Conservation (phyloP, 37 sponge, comb jelly and placozoan genomes). For the Oopsacas minuta region DNA sequence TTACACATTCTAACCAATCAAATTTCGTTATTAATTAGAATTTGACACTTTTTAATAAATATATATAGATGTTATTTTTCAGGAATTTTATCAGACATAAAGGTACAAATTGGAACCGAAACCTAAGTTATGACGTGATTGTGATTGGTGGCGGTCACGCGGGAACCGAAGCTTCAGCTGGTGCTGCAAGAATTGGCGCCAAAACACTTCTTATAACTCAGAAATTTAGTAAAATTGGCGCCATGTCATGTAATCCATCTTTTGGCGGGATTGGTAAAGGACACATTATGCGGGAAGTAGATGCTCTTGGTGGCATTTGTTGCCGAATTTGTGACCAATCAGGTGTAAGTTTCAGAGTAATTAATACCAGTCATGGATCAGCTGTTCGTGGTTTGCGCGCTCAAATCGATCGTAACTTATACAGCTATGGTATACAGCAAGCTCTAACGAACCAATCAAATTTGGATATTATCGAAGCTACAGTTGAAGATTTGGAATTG, state of each 20-base stretch:
- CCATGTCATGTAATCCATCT: constrained; percentile 85
- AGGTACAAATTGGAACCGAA: not conserved
- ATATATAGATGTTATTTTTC: not conserved
- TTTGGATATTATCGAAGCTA: constrained; percentile 5
- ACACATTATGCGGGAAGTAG: constrained; percentile 68
- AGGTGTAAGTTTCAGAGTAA: constrained; percentile 56
- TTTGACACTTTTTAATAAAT: not conserved
- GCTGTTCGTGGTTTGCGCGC: constrained; percentile 70
- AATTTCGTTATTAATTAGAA: not conserved
- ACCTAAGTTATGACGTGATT: constrained; percentile 41
- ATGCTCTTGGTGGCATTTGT: constrained; percentile 77
- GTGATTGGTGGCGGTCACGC: constrained; percentile 86
- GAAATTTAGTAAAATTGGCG: constrained; percentile 60
- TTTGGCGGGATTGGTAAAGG: constrained; percentile 90
- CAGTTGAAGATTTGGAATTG: constrained; percentile 11
- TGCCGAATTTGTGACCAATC: constrained; percentile 40
- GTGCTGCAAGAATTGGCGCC: constrained; percentile 55
- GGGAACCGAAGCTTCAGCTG: constrained; percentile 65
- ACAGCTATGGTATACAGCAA: constrained; percentile 13
- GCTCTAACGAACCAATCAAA: not conserved
- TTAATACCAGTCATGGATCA: constrained; percentile 60
- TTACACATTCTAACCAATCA: not conserved
- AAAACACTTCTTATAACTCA: constrained; percentile 52
- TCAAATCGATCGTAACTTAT: constrained; percentile 71
- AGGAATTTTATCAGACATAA: not conserved